phyloP scores from a whole-genome alignment of 2,113 vertebrate species.

The Pluvianellus socialis region DNA sequence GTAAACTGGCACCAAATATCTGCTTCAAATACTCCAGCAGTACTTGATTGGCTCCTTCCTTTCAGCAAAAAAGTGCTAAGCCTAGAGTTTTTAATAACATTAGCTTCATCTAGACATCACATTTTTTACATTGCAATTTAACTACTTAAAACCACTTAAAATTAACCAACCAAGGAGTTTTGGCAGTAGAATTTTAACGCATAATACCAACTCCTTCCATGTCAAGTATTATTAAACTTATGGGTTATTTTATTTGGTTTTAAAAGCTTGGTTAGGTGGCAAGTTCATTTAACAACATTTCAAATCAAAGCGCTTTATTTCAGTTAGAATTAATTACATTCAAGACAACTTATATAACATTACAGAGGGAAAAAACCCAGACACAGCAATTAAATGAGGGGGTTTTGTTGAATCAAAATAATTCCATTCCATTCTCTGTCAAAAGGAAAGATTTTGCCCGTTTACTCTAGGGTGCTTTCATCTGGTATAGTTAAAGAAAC shows the following conservation, averaged over 20 bases:
- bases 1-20: not conserved
- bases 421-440: not conserved
- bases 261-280: not conserved
- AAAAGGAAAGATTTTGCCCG: not conserved
- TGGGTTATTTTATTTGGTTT: not conserved
- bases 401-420: not conserved
- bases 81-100: not conserved
- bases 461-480: not conserved
- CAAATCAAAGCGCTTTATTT: not conserved
- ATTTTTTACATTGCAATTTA: not conserved
- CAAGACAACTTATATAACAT: not conserved
- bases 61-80: not conserved
- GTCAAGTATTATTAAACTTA: not conserved
- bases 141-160: not conserved
- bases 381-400: not conserved
- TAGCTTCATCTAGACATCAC: not conserved
- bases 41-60: not conserved
- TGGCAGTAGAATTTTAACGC: not conserved
- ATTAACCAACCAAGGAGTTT: not conserved
- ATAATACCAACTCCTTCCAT: not conserved
- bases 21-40: not conserved
- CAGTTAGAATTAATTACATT: not conserved
- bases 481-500: not conserved
- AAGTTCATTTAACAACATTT: conserved; percentile 3
- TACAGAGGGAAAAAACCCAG: not conserved